phyloP scores from a whole-genome alignment of 2,797 vertebrate species.

The Myioborus melanocephalus region DNA sequence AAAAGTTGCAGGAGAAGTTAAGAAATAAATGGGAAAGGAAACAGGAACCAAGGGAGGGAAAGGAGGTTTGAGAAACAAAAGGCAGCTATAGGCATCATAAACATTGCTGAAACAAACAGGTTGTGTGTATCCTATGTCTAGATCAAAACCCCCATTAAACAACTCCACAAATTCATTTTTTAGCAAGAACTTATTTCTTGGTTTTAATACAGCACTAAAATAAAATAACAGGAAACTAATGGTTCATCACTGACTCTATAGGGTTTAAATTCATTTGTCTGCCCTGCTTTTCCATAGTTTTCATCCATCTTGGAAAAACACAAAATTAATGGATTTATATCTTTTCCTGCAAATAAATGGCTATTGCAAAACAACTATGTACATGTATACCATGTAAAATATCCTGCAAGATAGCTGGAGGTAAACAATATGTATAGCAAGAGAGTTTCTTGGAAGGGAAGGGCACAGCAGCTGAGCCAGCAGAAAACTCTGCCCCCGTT shows the following conservation, averaged over 20 bases:
- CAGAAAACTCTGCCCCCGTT: background rate
- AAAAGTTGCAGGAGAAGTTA: background rate
- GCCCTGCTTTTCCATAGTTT: background rate
- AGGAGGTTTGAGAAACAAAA: background rate
- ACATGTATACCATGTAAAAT: background rate
- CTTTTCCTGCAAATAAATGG: background rate
- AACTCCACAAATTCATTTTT: background rate
- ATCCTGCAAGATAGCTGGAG: background rate
- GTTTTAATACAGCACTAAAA: background rate
- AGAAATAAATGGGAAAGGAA: background rate
- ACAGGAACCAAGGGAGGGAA: accelerated
- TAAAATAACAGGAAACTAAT: background rate
- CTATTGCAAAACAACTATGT: background rate
- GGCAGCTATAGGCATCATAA: background rate
- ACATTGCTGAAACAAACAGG: background rate
- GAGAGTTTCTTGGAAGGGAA: background rate
- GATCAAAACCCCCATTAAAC: background rate
- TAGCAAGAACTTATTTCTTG: background rate
- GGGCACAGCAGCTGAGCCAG: background rate
- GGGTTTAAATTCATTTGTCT: background rate
- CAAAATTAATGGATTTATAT: background rate
- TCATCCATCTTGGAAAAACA: background rate
- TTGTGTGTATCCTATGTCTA: background rate
- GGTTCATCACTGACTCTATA: accelerated
- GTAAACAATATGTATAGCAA: background rate